Evolutionary conservation across 2,797 vertebrate species (phyloP), one percentile per base, ranked within the genome.

Genomic region (Chelmon rostratus): DNA sequence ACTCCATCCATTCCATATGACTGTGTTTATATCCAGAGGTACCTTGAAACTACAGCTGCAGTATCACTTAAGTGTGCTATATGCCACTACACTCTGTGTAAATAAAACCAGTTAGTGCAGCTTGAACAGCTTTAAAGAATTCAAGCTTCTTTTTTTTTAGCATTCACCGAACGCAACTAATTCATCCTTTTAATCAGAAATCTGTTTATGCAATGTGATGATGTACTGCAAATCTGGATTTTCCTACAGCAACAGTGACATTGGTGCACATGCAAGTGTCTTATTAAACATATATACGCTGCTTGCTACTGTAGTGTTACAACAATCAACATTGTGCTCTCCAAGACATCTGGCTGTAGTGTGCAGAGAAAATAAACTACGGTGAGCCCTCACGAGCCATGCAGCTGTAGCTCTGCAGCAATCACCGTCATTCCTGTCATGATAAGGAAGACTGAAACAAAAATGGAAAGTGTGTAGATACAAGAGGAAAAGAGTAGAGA

Each of bases 281-380:
- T 57, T 40, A 54, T 67, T 62, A 33, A 68, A 62, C 65, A n/a
- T 40, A 62, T 5, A 35, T 11, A 8, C 3, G 25, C 8, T 44
- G 3, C 10, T 37, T 49, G 25, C 23, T 40, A 8, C 25, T 56
- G 33, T 31, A n/a, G 37, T 40, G n/a, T 59, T 19, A 61, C 63
- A 73, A 40, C 31, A 44, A 35, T 68, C 15, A 23, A 73, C 19
- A 53, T 23, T 47, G 44, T 56, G 40, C 40, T 61, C 63, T 70
- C 37, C 18, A 56, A 59, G 40, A 83, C 62, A 77, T 75, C 46
- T 76, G 72, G 67, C 31, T 73, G 70, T 35, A 38, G 40, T 76
- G 19, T 47, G 67, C 58, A 70, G 33, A 62, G 49, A 70, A 79
- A 73, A 64, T 78, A 69, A 76, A 76, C 76, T 11, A 58, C 23